Conservation (phyloP, 2,888 invertebrate genomes). For the Colletes collaris region DNA sequence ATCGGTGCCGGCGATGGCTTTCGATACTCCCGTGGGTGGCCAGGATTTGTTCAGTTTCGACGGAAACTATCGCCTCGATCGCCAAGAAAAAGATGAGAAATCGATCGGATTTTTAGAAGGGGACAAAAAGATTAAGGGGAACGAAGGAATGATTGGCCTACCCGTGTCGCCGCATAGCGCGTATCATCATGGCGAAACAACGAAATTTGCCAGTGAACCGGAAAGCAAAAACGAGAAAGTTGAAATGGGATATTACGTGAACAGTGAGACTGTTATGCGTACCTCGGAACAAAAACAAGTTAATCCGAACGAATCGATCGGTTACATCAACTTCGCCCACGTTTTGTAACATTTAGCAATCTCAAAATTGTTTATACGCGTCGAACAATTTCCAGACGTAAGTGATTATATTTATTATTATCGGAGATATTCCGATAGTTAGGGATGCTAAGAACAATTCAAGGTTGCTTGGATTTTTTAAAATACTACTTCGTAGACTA, state of each 20-base stretch:
- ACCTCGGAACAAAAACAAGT: conserved; percentile 65
- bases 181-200: conserved; percentile 66
- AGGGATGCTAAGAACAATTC: too few relatives aligned
- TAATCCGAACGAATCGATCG: conserved; percentile 60
- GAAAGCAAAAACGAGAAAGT: conserved; percentile 69
- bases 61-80: conserved; percentile 57
- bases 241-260: conserved; percentile 68
- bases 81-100: conserved; percentile 24
- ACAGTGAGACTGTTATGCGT: conserved; percentile 67
- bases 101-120: conserved; percentile 8
- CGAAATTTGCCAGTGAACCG: conserved; percentile 61
- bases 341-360: conserved; percentile 49
- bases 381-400: background rate
- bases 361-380: background rate
- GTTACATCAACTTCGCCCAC: conserved; percentile 62
- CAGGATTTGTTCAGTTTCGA: conserved; percentile 66
- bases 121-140: conserved; percentile 10
- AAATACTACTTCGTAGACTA: too few relatives aligned
- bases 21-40: conserved; percentile 55
- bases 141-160: conserved; percentile 16
- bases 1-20: conserved; percentile 8
- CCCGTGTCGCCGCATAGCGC: conserved; percentile 46
- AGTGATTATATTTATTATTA: background rate
- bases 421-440: background rate
- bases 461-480: too few relatives aligned